Conservation (phyloP, 2,113 vertebrate species). For the human region DNA sequence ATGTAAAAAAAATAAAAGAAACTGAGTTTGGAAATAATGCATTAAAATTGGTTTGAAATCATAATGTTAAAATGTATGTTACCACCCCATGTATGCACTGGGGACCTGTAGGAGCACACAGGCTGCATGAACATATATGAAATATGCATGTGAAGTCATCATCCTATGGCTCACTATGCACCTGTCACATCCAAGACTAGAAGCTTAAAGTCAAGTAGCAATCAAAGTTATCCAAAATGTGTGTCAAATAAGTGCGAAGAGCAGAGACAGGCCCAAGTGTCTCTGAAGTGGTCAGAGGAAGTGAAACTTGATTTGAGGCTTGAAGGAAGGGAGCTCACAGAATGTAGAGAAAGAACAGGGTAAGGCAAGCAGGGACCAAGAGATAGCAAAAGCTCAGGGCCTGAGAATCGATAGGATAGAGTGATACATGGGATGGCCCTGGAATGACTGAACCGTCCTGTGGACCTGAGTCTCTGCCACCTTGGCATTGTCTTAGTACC, state of each 20-base stretch:
- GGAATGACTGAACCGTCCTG: background rate
- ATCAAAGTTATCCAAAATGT: background rate
- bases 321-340: background rate
- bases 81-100: fast-evolving
- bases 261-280: background rate
- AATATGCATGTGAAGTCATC: too few relatives aligned
- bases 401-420: too few relatives aligned
- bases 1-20: background rate
- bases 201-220: background rate
- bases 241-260: background rate
- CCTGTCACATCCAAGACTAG: background rate
- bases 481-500: background rate
- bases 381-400: background rate
- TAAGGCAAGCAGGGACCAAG: background rate
- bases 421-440: background rate
- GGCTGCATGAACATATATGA: fast-evolving
- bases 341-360: background rate
- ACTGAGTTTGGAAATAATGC: background rate
- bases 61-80: background rate
- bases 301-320: background rate
- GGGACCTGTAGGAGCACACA: background rate
- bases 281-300: background rate
- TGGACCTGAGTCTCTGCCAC: background rate
- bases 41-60: background rate
- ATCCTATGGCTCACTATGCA: background rate